phyloP scores from a whole-genome alignment of 2,888 invertebrate genomes.

The Zelleria hepariella region DNA sequence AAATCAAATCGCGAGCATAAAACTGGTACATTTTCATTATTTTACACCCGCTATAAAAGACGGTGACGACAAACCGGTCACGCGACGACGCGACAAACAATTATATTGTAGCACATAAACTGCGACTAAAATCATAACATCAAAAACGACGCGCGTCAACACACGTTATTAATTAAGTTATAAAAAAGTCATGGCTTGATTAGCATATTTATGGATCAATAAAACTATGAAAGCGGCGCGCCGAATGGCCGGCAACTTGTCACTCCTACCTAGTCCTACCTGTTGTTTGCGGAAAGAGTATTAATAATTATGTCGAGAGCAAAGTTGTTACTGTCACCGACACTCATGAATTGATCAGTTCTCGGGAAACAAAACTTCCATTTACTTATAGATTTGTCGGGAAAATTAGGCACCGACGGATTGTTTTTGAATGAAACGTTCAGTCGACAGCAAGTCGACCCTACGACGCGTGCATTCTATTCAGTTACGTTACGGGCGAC shows the following conservation, averaged over 20 bases:
- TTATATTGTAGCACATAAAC: conserved; percentile 62
- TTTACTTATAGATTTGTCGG: too few species aligned
- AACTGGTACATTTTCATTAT: conserved; percentile 54
- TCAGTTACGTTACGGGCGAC: too few species aligned
- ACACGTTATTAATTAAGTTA: conserved; percentile 68
- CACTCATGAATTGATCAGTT: too few species aligned
- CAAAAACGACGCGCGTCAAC: conserved; percentile 9
- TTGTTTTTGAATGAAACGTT: too few species aligned
- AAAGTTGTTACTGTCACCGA: too few species aligned
- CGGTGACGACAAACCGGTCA: conserved; percentile 42
- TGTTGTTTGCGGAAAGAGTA: background rate
- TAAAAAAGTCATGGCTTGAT: conserved; percentile 66
- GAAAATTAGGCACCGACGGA: too few species aligned
- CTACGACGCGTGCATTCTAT: too few species aligned
- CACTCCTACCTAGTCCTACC: background rate
- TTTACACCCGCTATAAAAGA: conserved; percentile 59
- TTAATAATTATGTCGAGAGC: background rate
- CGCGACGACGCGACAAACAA: conserved; percentile 33
- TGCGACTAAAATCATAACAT: conserved; percentile 57
- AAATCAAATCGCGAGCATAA: conserved; percentile 54
- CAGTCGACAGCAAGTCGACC: too few species aligned
- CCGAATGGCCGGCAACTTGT: background rate
- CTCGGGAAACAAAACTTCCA: too few species aligned
- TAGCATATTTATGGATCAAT: conserved; percentile 63
- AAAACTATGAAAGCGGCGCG: conserved; percentile 22